A percentile compares a stretch with the other conserved stretches of the same genome.
phyloP scores from a whole-genome alignment of 2,888 invertebrate species.

The Isotomurus palustris region DNA sequence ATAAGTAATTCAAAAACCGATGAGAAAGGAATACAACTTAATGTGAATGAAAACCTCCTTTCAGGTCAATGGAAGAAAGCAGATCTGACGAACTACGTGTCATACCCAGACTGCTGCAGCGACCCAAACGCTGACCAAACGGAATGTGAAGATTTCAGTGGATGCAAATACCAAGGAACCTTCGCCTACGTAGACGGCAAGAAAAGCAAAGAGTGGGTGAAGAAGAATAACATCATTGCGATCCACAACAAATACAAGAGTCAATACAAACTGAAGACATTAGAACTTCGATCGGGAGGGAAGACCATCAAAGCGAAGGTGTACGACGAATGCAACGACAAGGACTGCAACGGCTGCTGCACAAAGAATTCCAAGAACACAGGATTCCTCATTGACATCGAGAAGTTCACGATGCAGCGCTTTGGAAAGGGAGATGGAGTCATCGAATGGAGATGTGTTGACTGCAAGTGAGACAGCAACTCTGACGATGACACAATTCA shows the following conservation, averaged over 20 bases:
- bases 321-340: slow-evolving; percentile 18
- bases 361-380: slow-evolving; percentile 10
- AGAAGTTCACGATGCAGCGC: slow-evolving; percentile 4
- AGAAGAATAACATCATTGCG: slow-evolving; percentile 16
- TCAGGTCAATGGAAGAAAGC: slow-evolving; percentile 18
- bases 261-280: slow-evolving; percentile 21
- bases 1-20: background rate
- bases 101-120: slow-evolving; percentile 14
- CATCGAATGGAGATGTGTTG: slow-evolving; percentile 18
- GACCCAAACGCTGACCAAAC: background rate
- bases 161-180: slow-evolving; percentile 16
- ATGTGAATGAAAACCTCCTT: no score
- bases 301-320: slow-evolving; percentile 20
- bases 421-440: slow-evolving; percentile 4
- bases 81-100: slow-evolving; percentile 18
- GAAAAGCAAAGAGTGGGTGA: slow-evolving; percentile 10
- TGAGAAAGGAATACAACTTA: no score
- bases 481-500: no score
- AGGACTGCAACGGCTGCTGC: slow-evolving; percentile 19
- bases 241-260: slow-evolving; percentile 7
- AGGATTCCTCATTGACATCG: slow-evolving; percentile 14
- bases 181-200: slow-evolving; percentile 19
- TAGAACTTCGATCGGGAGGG: slow-evolving; percentile 6
- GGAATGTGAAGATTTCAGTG: slow-evolving; percentile 22
- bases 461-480: no score